phyloP scores from a whole-genome alignment of 2,888 invertebrate genomes.

The Hydraecia micacea region DNA sequence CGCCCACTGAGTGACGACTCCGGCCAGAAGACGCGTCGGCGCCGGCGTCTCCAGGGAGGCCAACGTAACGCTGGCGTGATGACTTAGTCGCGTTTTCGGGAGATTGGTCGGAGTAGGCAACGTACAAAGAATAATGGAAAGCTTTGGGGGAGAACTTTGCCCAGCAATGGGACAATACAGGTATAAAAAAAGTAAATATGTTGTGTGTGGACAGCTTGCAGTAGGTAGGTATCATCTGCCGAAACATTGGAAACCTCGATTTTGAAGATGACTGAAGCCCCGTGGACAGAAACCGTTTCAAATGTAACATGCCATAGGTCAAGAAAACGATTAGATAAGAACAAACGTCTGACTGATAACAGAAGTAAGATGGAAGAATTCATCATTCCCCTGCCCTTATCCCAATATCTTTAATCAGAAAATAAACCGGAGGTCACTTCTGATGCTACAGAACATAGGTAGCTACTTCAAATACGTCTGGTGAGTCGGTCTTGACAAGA shows the following conservation, averaged over 20 bases:
- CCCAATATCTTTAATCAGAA: background rate
- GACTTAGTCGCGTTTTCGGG: background rate
- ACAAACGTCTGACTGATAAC: background rate
- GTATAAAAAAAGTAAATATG: background rate
- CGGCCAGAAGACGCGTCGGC: background rate
- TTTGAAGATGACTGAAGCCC: background rate
- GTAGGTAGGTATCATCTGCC: background rate
- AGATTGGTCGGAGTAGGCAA: background rate
- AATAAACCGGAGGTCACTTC: slow-evolving; percentile 5
- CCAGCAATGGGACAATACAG: background rate
- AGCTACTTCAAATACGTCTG: slow-evolving; percentile 26
- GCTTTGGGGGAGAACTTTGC: background rate
- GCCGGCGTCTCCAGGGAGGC: background rate
- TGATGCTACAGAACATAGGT: slow-evolving; percentile 2
- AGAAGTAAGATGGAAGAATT: background rate
- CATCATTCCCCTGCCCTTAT: too few relatives aligned
- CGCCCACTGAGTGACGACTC: too few relatives aligned
- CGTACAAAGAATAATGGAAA: background rate
- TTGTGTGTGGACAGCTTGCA: background rate
- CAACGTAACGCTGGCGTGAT: background rate
- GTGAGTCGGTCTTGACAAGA: slow-evolving; percentile 32
- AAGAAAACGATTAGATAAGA: background rate
- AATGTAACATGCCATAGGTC: background rate
- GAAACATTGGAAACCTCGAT: background rate
- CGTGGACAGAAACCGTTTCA: background rate